Base-by-base conservation (phyloP, 2,797 vertebrate genomes). In the Hydrolagus colliei region DNA sequence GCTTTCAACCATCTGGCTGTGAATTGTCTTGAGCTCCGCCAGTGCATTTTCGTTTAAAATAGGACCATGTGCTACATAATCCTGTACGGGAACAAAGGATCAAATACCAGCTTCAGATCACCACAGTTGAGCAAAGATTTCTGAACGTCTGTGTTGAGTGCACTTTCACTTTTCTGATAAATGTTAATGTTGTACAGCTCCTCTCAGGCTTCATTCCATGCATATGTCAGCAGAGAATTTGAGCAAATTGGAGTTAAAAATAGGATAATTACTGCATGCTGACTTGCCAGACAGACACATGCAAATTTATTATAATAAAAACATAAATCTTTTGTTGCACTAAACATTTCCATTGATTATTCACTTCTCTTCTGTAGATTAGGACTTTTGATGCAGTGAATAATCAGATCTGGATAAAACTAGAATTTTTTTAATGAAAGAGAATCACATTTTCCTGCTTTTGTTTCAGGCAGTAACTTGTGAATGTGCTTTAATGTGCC, bases 1-100 rank as follows among this genome's bases (percentile, higher is more conserved):
- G 62, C 35, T 14, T 65, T 27, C 62, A 71, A 10, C 65, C 65
- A 84, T 41, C 65, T 71, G 16, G 11, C n/a, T 52, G 16, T 77
- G 52, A 61, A 10, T 52, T 20, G 14, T 12, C 35, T 62, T 82
- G 63, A 67, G 20, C 32, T 20, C 32, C 11, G 75, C 22, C 87
- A 88, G 89, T 88, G 62, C 73, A 13, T 86, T 85, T 89, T 89
- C 85, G 88, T 61, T 88, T 89, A 87, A 75, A 82, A 87, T 87
- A 86, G 87, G 88, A 87, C 86, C 85, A 72, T 87, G 86, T 0
- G 10, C 86, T 88, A 88, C 59, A 72, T 88, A 88, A 89, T 90
- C 86, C 86, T 86, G n/a, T 87, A 87, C 87, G 85, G 86, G 18
- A 32, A 85, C 87, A 86, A 87, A 87, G 88, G 86, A 87, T 89